A percentile compares a stretch with the other conserved stretches of the same genome.
These are phyloP conservation scores for Porites evermanni DNA, from an alignment of 92 coral and sea anemone genomes.

Conservation along the genomic window DNA sequence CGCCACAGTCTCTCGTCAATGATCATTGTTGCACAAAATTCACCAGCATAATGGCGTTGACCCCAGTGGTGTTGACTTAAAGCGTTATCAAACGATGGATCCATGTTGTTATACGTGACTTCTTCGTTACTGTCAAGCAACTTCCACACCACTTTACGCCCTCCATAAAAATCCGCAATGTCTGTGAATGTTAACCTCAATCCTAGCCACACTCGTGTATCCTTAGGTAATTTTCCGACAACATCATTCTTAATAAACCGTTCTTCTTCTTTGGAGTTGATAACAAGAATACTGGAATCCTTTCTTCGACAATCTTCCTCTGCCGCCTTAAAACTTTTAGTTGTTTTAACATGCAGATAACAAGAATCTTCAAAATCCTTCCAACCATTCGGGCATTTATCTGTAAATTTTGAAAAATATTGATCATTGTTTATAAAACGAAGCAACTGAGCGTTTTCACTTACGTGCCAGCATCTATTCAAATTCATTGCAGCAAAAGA, in stretches of 20 bases:
- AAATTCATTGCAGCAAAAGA: too few relatives aligned
- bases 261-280: constrained; percentile 11
- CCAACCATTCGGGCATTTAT: constrained; percentile 34
- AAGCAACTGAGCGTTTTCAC: too few relatives aligned
- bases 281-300: constrained; percentile 8
- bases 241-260: neutral
- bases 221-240: too few relatives aligned
- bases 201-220: constrained; percentile 10
- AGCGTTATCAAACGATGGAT: too few relatives aligned
- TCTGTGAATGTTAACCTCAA: neutral
- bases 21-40: too few relatives aligned
- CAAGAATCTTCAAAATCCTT: neutral
- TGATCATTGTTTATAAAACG: neutral
- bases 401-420: neutral
- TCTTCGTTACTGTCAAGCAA: neutral
- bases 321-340: neutral
- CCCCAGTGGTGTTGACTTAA: too few relatives aligned
- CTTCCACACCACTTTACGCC: too few relatives aligned
- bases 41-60: too few relatives aligned
- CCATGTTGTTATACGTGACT: too few relatives aligned
- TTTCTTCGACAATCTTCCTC: neutral
- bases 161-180: too few relatives aligned
- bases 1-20: too few relatives aligned
- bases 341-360: neutral
- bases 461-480: too few relatives aligned